Percentiles rank a stretch among this genome's conserved stretches.
phyloP scores from a whole-genome alignment of 1,140 invertebrate species.

The Heliconius nattereri region DNA sequence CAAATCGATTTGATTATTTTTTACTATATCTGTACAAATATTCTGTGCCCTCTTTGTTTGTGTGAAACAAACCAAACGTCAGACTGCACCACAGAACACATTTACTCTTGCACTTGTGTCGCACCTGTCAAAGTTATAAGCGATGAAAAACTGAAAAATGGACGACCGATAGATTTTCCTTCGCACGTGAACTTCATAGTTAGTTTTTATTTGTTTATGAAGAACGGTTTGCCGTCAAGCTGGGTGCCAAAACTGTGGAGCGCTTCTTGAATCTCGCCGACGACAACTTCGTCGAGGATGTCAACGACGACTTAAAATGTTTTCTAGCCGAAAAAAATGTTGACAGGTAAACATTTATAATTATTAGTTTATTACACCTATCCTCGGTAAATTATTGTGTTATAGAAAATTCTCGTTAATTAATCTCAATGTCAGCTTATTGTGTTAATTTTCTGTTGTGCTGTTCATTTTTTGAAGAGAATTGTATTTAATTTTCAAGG shows the following conservation, averaged over 20 bases:
- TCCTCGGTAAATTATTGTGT: background rate
- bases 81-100: too few relatives aligned
- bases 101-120: too few relatives aligned
- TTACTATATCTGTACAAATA: slow-evolving; percentile 20
- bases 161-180: slow-evolving; percentile 65
- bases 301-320: slow-evolving; percentile 78
- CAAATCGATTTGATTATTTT: background rate
- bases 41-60: slow-evolving; percentile 21
- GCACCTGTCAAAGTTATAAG: slow-evolving; percentile 38
- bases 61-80: slow-evolving; percentile 29
- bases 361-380: slow-evolving; percentile 25
- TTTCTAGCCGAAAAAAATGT: slow-evolving; percentile 71
- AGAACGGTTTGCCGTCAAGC: slow-evolving; percentile 67
- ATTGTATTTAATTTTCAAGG: slow-evolving; percentile 60
- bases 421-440: slow-evolving; percentile 9
- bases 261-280: slow-evolving; percentile 75
- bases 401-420: background rate
- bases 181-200: slow-evolving; percentile 63
- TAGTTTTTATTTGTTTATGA: slow-evolving; percentile 59
- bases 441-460: slow-evolving; percentile 23
- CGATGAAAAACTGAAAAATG: slow-evolving; percentile 71
- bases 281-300: slow-evolving; percentile 77
- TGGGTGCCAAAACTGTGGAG: slow-evolving; percentile 80
- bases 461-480: background rate
- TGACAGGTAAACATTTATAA: slow-evolving; percentile 76